Evolutionary conservation across 2,888 invertebrate genomes (phyloP).

Genomic region (Augochlorella aurata): DNA sequence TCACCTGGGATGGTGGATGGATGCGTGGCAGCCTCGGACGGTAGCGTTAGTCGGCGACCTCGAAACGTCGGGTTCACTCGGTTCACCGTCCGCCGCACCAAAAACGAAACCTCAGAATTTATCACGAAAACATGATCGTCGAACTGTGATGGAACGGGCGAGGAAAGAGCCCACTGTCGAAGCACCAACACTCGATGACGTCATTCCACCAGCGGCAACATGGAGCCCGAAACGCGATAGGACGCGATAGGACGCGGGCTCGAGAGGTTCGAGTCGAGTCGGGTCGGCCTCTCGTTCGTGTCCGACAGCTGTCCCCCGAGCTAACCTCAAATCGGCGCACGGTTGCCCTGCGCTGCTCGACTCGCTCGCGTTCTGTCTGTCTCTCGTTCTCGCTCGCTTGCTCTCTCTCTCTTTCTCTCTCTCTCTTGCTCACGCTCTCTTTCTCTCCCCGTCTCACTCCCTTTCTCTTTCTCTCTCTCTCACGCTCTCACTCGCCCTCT

Average conservation of each 20-base stretch:
- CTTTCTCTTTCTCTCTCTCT: neutral
- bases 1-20: slow-evolving; percentile 59
- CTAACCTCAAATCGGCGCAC: slow-evolving; percentile 48
- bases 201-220: slow-evolving; percentile 76
- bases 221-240: slow-evolving; percentile 70
- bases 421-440: neutral
- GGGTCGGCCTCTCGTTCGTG: slow-evolving; percentile 23
- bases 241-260: slow-evolving; percentile 62
- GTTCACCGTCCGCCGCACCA: slow-evolving; percentile 53
- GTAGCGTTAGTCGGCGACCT: slow-evolving; percentile 29
- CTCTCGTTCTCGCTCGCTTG: neutral
- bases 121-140: slow-evolving; percentile 74
- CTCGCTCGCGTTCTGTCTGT: slow-evolving; percentile 1
- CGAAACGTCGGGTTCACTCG: slow-evolving; percentile 29
- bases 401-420: neutral
- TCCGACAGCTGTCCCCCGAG: slow-evolving; percentile 33
- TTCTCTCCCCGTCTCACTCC: neutral
- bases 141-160: slow-evolving; percentile 67
- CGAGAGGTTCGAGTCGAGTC: slow-evolving; percentile 29
- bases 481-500: neutral
- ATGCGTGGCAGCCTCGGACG: slow-evolving; percentile 37
- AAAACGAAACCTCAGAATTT: slow-evolving; percentile 59
- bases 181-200: slow-evolving; percentile 78
- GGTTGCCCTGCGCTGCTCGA: slow-evolving; percentile 1
- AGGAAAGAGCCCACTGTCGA: slow-evolving; percentile 62